A percentile compares a stretch with the other conserved stretches of the same genome.
Evolutionary conservation across 2,888 invertebrate genomes (phyloP).

Genomic region (Conistra vaccinii): DNA sequence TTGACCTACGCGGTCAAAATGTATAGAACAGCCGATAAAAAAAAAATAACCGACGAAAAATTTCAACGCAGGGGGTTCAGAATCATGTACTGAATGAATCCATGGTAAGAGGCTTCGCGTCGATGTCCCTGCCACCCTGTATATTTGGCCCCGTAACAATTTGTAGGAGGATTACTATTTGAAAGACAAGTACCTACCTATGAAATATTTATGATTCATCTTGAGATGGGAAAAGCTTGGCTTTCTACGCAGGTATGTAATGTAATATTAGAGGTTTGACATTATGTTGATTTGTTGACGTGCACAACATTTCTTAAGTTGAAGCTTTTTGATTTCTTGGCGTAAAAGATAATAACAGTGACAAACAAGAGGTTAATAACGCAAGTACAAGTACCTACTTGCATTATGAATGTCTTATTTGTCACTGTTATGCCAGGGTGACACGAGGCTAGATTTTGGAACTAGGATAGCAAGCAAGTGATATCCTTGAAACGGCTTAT

Average conservation of each 20-base stretch:
- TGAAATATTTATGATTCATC: conserved; percentile 4
- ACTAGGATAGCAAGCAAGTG: too few relatives aligned
- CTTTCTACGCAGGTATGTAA: background rate
- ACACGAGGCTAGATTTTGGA: too few relatives aligned
- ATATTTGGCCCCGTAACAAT: background rate
- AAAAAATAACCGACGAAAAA: too few relatives aligned
- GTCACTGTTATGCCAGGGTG: background rate
- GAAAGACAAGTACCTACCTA: too few relatives aligned
- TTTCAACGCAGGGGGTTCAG: too few relatives aligned
- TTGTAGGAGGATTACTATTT: conserved; percentile 5
- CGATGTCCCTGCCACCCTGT: too few relatives aligned
- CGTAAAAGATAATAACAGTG: background rate
- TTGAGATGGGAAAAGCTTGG: conserved; percentile 12
- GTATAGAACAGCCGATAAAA: too few relatives aligned
- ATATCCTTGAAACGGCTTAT: too few relatives aligned
- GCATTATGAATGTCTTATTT: background rate
- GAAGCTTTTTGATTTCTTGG: background rate
- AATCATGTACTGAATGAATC: too few relatives aligned
- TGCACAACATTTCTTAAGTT: background rate
- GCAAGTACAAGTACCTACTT: background rate
- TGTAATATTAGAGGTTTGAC: background rate
- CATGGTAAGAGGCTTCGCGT: too few relatives aligned
- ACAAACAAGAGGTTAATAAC: background rate
- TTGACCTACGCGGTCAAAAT: too few relatives aligned
- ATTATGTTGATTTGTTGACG: background rate